Base-by-base conservation (phyloP, 2,797 vertebrate species). In the Podarcis siculus region DNA sequence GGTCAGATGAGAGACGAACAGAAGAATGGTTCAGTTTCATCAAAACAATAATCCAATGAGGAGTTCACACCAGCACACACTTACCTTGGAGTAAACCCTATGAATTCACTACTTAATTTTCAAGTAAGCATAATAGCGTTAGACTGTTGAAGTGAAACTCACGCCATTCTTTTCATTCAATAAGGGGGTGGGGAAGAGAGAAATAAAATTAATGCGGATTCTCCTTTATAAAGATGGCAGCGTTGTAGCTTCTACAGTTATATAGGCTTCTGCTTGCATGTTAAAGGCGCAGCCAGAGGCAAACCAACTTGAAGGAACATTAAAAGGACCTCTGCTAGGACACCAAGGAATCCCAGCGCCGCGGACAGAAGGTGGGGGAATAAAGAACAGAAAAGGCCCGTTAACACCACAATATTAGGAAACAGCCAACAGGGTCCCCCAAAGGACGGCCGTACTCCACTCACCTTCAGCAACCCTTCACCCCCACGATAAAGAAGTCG, bases 401-500 rank as follows among this genome's bases (percentile, higher is more conserved):
- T 4, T 10, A 30, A 2, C 8, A 32, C 30, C 13, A 3, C 17
- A 7, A 15, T 30, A 9, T 19, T 37, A 17, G 1, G 23, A 35
- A 37, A 7, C 42, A 9, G 3, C 15, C 6, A 7, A 5, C 7
- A 64, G 61, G 21, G 4, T 12, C 13, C 64, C 75, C 71, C 10
- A 35, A 45, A 42, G 58, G 37, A 82, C 30, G 15, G 12, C 55
- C 4, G 7, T 2, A 10, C 32, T 64, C 8, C 71, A 3, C 77
- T 89, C 88, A 89, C 88, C 88, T 89, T 89, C 88, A 89, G 25
- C 88, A 37, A 77, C 71, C 79, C 72, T 82, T 42, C 2, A 3
- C 19, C 21, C 25, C 37, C 64, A 3, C 42, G n/a, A 15, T 49
- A 42, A 32, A 27, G 27, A 25, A 4, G 37, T n/a, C 78, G 37